Evolutionary conservation across 2,888 invertebrate species (phyloP).

Genomic region (Macrophya alboannulata): DNA sequence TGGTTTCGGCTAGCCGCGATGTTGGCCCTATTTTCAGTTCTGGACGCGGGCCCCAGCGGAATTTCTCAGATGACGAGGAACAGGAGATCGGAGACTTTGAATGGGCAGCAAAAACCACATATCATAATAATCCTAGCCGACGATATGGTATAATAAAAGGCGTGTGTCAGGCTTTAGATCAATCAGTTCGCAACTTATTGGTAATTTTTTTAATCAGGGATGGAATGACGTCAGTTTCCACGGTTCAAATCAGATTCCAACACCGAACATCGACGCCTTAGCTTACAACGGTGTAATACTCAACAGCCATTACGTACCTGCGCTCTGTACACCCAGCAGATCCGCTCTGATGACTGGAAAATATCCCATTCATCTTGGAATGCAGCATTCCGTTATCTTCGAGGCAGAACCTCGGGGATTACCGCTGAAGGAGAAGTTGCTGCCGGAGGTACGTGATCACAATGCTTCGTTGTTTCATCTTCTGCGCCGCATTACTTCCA

Average conservation of each 20-base stretch:
- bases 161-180: not conserved
- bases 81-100: not conserved
- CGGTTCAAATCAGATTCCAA: conserved; percentile 92
- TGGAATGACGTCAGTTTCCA: conserved; percentile 96
- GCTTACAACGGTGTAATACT: conserved; percentile 93
- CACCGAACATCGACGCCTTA: conserved; percentile 93
- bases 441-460: conserved; percentile 82
- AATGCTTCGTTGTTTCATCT: not conserved
- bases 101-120: conserved; percentile 68
- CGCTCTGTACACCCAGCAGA: conserved; percentile 92
- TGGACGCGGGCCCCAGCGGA: conserved; percentile 42
- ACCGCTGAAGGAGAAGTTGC: conserved; percentile 85
- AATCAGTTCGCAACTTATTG: not conserved
- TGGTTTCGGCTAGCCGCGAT: conserved; percentile 55
- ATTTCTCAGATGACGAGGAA: conserved; percentile 27
- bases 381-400: conserved; percentile 87
- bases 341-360: conserved; percentile 91
- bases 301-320: conserved; percentile 92
- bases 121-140: conserved; percentile 78
- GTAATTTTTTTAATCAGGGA: conserved; percentile 84
- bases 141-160: conserved; percentile 73
- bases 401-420: conserved; percentile 88
- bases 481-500: too few species aligned
- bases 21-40: conserved; percentile 13
- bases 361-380: conserved; percentile 91